Evolutionary conservation across 1,140 invertebrate species (phyloP), one percentile per base, ranked within the genome.

Genomic region (Bombus pascuorum): DNA sequence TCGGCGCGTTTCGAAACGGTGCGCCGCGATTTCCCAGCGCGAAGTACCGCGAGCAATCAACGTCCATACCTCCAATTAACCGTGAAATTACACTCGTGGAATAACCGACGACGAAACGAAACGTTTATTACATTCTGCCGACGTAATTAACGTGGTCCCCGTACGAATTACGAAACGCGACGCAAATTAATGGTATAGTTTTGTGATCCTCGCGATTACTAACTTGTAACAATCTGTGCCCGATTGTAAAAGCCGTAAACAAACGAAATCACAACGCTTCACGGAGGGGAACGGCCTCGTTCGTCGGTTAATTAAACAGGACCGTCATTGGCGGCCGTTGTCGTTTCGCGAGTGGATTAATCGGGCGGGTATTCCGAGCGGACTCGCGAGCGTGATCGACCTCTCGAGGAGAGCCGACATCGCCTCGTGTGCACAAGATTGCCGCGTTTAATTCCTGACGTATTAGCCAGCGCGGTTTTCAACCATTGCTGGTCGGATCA

Each of bases 361-460:
- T 90, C 86, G 86, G 8, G 9, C 32, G 2, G 13, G 37, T 65
- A 65, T 65, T 78, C 42, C 59, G 28, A 28, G 59, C 18, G 22
- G 75, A 65, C n/a, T 57, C 74, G 74, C 34, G 75, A 42, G 5
- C 6, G 18, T 53, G 18, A 86, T 44, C 71, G 39, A 79, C 57
- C 44, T 28, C 75, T 44, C 73, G 73, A 66, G 62, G 66, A 66
- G 13, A 15, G n/a, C 6, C 59, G 65, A 39, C 22, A 39, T 75
- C 70, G 42, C 68, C 66, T 53, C 80, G 75, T 83, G 66, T 81
- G 86, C 83, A 79, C 68, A 87, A 78, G 81, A 85, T 86, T 87
- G 86, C 89, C 90, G 89, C 68, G 89, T 87, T 86, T 83, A 90
- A 90, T 86, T 83, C 83, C 68, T 81, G 44, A 66, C 77, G 86